These are phyloP conservation scores for Odontothrips loti DNA, from an alignment of 2,888 invertebrate species.

Conservation along the genomic window DNA sequence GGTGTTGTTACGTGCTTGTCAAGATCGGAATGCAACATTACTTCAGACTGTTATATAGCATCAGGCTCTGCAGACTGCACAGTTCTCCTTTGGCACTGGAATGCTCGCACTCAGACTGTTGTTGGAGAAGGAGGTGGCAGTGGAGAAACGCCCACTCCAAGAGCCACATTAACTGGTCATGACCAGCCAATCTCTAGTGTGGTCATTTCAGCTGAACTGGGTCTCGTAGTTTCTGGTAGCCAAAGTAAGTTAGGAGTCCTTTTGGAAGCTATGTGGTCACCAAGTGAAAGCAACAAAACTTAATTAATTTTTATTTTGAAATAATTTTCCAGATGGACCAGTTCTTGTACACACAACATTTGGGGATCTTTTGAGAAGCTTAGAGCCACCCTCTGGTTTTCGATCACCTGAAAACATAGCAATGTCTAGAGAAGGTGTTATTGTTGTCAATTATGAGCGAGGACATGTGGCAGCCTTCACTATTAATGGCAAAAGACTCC, in stretches of 20 bases:
- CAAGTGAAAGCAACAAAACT: conserved; percentile 27
- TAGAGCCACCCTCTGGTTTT: conserved; percentile 74
- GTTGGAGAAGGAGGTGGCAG: conserved; percentile 76
- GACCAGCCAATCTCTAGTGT: conserved; percentile 93
- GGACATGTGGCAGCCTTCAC: conserved; percentile 92
- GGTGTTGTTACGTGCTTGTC: conserved; percentile 98
- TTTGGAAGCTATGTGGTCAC: background rate
- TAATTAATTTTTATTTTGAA: conserved; percentile 12
- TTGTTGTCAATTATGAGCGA: conserved; percentile 88
- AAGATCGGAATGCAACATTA: conserved; percentile 96
- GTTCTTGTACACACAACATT: conserved; percentile 97
- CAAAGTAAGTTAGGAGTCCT: conserved; percentile 40
- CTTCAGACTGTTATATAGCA: conserved; percentile 98
- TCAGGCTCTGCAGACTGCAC: conserved; percentile 98
- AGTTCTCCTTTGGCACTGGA: conserved; percentile 98
- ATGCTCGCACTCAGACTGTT: conserved; percentile 90
- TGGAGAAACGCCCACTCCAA: conserved; percentile 83
- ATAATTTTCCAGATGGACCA: conserved; percentile 70
- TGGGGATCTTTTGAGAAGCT: conserved; percentile 90
- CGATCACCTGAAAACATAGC: conserved; percentile 79
- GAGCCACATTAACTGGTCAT: conserved; percentile 96
- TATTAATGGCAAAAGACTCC: conserved; percentile 83
- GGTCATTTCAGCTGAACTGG: conserved; percentile 95
- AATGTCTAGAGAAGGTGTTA: conserved; percentile 93
- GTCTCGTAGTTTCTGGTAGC: conserved; percentile 94